These are phyloP conservation scores for Polietes domitor DNA, from an alignment of 2,888 invertebrate species.

Conservation along the genomic window DNA sequence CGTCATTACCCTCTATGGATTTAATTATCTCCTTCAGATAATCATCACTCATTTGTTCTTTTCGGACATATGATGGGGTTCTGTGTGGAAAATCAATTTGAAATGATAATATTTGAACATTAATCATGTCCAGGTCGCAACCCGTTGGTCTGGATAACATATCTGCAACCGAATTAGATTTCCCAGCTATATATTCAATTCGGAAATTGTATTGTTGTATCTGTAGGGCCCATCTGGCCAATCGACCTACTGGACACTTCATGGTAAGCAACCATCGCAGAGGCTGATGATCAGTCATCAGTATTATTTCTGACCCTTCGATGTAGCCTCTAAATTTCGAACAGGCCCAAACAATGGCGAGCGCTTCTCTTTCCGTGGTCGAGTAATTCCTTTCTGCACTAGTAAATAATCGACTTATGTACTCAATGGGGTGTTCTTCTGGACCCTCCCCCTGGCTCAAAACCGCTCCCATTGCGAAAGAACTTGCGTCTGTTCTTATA, in stretches of 20 bases:
- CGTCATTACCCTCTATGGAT: slow-evolving; percentile 24
- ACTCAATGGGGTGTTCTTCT: slow-evolving; percentile 48
- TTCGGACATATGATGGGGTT: slow-evolving; percentile 41
- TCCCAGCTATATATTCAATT: slow-evolving; percentile 77
- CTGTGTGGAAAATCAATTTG: slow-evolving; percentile 46
- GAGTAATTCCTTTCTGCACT: slow-evolving; percentile 77
- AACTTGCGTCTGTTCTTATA: slow-evolving; percentile 30
- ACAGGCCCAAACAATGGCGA: slow-evolving; percentile 61
- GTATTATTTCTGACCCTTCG: slow-evolving; percentile 63
- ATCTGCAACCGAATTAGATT: slow-evolving; percentile 49
- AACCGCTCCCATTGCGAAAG: slow-evolving; percentile 32
- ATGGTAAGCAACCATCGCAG: slow-evolving; percentile 80
- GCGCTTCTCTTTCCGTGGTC: slow-evolving; percentile 79
- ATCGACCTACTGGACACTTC: slow-evolving; percentile 78
- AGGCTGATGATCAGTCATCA: slow-evolving; percentile 81
- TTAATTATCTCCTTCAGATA: slow-evolving; percentile 14
- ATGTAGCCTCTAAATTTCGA: slow-evolving; percentile 79
- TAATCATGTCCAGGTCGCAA: not conserved
- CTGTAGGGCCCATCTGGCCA: slow-evolving; percentile 80
- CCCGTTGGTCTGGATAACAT: slow-evolving; percentile 41
- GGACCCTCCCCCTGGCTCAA: slow-evolving; percentile 46
- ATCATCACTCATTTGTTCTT: slow-evolving; percentile 33
- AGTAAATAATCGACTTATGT: slow-evolving; percentile 68
- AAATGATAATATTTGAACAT: slow-evolving; percentile 11
- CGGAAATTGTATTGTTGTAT: slow-evolving; percentile 78